phyloP scores from a whole-genome alignment of 2,888 invertebrate genomes.

The Cybosia mesomella region DNA sequence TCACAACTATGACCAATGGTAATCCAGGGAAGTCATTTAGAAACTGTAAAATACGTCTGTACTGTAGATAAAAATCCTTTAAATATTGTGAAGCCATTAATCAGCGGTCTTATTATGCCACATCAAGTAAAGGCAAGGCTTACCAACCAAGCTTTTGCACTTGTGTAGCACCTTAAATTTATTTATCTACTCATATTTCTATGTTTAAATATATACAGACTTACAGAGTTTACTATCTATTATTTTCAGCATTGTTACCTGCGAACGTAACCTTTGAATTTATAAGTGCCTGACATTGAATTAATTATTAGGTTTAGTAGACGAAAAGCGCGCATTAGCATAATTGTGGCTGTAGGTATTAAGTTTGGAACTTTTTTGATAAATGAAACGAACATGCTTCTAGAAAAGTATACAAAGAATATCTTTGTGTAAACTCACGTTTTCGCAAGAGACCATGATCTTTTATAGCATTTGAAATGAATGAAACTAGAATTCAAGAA shows the following conservation, averaged over 20 bases:
- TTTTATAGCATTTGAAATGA: conserved; percentile 21
- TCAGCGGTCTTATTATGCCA: not conserved
- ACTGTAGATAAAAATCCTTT: not conserved
- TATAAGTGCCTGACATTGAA: conserved; percentile 9
- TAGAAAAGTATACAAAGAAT: not conserved
- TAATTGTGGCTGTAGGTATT: not conserved
- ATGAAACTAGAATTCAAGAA: not conserved
- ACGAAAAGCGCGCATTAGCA: not conserved
- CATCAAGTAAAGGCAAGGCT: not conserved
- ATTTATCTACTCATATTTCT: not conserved
- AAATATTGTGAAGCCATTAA: not conserved
- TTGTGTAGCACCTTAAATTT: not conserved
- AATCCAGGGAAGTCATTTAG: not conserved
- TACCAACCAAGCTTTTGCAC: not conserved
- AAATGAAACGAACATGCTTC: not conserved
- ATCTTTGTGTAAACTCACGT: not conserved
- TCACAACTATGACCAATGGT: not conserved
- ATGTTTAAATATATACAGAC: not conserved
- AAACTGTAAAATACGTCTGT: not conserved
- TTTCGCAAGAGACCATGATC: not conserved
- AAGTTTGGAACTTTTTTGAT: not conserved
- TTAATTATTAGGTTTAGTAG: conserved; percentile 1
- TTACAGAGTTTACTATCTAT: not conserved
- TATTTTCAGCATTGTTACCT: conserved; percentile 8
- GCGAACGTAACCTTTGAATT: not conserved